Percentiles rank a stretch among this genome's conserved stretches.
Conservation (phyloP, 2,797 vertebrate genomes). For the Xiphophorus birchmanni region DNA sequence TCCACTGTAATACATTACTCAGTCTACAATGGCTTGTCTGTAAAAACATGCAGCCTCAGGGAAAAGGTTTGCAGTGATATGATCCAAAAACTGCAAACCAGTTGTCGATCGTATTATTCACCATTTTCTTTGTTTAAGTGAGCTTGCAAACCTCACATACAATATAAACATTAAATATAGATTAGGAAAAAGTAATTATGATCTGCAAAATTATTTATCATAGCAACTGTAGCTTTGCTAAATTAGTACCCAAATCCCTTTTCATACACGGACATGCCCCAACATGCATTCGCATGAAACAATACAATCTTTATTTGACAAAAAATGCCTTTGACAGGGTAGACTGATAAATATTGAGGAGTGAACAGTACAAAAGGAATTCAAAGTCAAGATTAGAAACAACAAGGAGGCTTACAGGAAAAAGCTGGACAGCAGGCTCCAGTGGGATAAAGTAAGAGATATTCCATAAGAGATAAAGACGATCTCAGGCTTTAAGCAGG, state of each 20-base stretch:
- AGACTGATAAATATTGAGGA: background rate
- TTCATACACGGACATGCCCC: background rate
- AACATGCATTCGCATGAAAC: background rate
- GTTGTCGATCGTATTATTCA: constrained; percentile 32
- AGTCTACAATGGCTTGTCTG: constrained; percentile 40
- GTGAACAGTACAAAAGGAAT: background rate
- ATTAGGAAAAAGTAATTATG: background rate
- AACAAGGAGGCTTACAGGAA: background rate
- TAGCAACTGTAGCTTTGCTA: background rate
- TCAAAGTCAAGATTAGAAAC: background rate
- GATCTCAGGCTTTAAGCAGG: background rate
- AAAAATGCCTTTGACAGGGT: background rate
- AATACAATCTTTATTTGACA: background rate
- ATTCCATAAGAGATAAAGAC: background rate
- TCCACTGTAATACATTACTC: constrained; percentile 48
- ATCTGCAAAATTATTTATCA: background rate
- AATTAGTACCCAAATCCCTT: background rate
- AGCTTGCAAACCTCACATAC: constrained; percentile 1
- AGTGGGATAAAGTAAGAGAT: background rate
- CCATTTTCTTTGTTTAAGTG: background rate
- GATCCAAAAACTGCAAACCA: constrained; percentile 22
- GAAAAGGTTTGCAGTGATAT: constrained; percentile 24
- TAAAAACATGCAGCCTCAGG: constrained; percentile 32
- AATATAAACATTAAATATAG: background rate
- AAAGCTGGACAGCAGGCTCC: background rate